Base-by-base conservation (phyloP, 2,888 invertebrate species). In the Euzophera pinguis region DNA sequence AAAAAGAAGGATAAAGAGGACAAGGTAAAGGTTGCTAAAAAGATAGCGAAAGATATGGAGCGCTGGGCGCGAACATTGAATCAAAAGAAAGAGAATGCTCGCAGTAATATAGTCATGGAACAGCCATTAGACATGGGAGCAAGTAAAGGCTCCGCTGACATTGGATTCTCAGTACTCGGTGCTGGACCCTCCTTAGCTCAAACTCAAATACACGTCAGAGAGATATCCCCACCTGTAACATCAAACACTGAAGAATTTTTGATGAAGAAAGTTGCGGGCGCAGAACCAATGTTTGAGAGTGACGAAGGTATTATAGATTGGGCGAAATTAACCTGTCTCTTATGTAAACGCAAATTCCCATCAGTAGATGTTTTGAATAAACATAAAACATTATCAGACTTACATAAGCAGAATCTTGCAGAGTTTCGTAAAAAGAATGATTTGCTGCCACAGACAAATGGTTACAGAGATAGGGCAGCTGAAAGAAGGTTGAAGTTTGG, bases 21-120 rank as follows among this genome's bases (percentile, higher is more conserved):
- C 67, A 98, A 98, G 88, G 98, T 98, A 0, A 98, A 98, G 86
- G 97, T 98, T 9, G 99, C 99, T 4, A 98, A 99, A 78, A 98
- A 98, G 81, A 98, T 99, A 64, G 98, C 98, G 0, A 99, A 99
- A 88, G 95, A 93, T 63, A 93, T 93, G 93, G 93, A 93, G 59
- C 82, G 93, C 52, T 99, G 99, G 99, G 99, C 99, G 0, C 97
- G 99, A 69, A 97, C 97, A 9, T 88, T 99, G 60, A 99, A 99
- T 78, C 98, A 99, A 78, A 98, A 98, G 86, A 99, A 99, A 78
- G 97, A 97, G 81, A 87, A 84, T 67, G 89, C 90, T 47, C 76
- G 81, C 12, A 84, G 81, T 45, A 89, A 88, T 55, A 65, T 83
- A 58, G 87, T 90, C 0, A 86, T 88, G 70, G 91, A 91, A 54